These are phyloP conservation scores for Chrysomela aeneicollis DNA, from an alignment of 2,888 invertebrate genomes.

Conservation along the genomic window DNA sequence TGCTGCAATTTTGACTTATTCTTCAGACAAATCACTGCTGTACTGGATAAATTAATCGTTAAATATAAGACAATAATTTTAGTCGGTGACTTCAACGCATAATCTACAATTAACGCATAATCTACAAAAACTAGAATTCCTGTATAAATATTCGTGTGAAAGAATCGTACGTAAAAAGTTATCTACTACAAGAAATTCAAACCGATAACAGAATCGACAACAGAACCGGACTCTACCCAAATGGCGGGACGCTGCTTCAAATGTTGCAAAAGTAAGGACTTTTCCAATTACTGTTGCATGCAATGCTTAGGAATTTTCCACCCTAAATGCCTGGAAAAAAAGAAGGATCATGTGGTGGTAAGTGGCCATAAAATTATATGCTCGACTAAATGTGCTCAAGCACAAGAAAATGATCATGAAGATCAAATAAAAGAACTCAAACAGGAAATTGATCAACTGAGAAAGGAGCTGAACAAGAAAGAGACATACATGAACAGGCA, in stretches of 20 bases:
- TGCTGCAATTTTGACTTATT: not conserved
- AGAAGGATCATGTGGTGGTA: conserved; percentile 1
- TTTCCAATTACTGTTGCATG: not conserved
- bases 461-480: not conserved
- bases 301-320: not conserved
- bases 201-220: not conserved
- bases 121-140: no score
- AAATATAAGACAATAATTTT: conserved; percentile 4
- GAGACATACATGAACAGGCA: conserved; percentile 1
- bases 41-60: not conserved
- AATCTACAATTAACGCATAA: no score
- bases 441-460: not conserved
- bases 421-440: not conserved
- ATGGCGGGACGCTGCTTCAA: not conserved
- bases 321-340: not conserved
- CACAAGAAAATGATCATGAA: not conserved
- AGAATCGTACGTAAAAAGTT: not conserved
- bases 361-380: not conserved
- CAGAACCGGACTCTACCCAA: not conserved
- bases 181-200: not conserved
- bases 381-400: not conserved
- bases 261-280: not conserved
- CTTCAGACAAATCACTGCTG: not conserved
- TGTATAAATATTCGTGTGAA: no score
- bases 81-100: not conserved